Percentiles rank a stretch among this genome's conserved stretches.
Conservation (phyloP, 2,797 vertebrate genomes). For the Phoeniculus purpureus region DNA sequence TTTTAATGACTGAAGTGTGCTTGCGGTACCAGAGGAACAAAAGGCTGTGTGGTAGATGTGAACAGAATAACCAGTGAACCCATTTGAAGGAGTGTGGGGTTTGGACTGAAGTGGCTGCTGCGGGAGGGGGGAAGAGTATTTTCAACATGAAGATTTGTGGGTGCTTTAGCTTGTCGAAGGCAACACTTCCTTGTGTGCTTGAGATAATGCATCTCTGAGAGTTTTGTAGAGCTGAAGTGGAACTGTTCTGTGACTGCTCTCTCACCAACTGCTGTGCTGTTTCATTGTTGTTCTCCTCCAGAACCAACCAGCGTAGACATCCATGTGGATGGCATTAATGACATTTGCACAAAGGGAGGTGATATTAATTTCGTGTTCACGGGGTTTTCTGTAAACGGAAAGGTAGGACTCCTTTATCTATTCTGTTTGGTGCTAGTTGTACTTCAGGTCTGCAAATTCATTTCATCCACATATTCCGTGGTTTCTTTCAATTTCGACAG, state of each 20-base stretch:
- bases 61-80: neutral
- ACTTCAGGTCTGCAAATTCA: neutral
- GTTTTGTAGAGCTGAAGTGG: neutral
- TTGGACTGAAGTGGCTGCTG: neutral
- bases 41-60: neutral
- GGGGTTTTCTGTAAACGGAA: slow-evolving; percentile 93
- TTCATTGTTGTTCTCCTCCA: slow-evolving; percentile 48
- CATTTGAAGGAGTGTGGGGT: neutral
- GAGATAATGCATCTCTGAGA: neutral
- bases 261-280: neutral
- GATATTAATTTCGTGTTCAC: slow-evolving; percentile 98
- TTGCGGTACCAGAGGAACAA: neutral
- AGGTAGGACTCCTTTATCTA: slow-evolving; percentile 77
- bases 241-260: neutral
- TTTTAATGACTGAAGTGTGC: neutral
- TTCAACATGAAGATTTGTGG: neutral
- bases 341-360: slow-evolving; percentile 96
- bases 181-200: neutral
- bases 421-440: neutral
- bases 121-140: neutral
- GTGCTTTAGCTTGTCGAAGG: neutral
- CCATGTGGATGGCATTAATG: slow-evolving; percentile 92
- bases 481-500: slow-evolving; percentile 70
- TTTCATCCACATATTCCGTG: neutral
- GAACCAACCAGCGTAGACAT: slow-evolving; percentile 95